Evolutionary conservation across 2,797 vertebrate genomes (phyloP).

Genomic region (Halcyon chelicuti): DNA sequence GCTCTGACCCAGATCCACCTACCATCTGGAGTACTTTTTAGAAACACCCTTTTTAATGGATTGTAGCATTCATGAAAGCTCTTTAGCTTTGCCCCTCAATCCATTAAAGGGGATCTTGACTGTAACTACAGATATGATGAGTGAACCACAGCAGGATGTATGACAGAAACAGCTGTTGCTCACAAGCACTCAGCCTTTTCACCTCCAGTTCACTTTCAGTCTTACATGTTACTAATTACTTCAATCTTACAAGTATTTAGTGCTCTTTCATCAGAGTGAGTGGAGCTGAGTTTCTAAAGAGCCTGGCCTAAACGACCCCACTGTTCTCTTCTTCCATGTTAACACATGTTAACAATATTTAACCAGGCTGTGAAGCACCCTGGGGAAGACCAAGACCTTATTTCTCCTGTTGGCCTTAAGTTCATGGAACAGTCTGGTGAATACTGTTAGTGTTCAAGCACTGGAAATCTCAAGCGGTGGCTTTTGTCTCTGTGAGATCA

Average conservation of each 20-base stretch:
- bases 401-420: neutral
- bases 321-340: neutral
- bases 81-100: neutral
- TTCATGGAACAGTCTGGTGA: neutral
- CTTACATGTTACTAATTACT: neutral
- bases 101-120: neutral
- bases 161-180: neutral
- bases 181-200: neutral
- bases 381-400: neutral
- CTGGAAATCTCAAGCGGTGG: neutral
- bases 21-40: slow-evolving; percentile 21
- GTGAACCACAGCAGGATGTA: neutral
- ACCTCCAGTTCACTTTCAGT: neutral
- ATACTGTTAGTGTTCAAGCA: neutral
- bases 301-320: neutral
- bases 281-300: neutral
- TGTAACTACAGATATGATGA: neutral
- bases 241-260: neutral
- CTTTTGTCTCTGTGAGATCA: neutral
- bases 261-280: neutral
- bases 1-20: slow-evolving; percentile 36
- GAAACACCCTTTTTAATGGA: neutral
- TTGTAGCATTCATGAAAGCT: neutral
- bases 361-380: neutral
- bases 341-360: neutral